These are phyloP conservation scores for Eurytoma adleriae DNA, from an alignment of 2,888 invertebrate genomes.

Conservation along the genomic window DNA sequence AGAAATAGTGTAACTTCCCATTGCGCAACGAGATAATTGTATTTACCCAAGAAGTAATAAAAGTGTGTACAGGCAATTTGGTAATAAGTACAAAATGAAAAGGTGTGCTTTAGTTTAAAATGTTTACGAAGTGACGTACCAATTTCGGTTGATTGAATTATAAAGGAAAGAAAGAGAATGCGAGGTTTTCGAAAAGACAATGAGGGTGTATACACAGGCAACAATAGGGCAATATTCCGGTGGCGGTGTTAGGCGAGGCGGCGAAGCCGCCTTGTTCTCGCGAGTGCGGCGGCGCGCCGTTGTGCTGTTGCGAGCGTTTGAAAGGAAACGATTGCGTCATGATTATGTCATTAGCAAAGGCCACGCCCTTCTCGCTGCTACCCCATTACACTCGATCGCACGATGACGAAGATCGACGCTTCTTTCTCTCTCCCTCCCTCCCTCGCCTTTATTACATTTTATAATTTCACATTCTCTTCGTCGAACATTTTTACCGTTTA, in stretches of 20 bases:
- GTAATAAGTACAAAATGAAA: background rate
- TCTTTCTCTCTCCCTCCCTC: slow-evolving; percentile 42
- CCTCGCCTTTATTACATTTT: slow-evolving; percentile 17
- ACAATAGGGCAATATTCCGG: slow-evolving; percentile 39
- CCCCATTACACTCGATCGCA: slow-evolving; percentile 71
- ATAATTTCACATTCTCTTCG: background rate
- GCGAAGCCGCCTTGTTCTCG: background rate
- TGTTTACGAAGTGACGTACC: slow-evolving; percentile 35
- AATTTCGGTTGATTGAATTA: slow-evolving; percentile 43
- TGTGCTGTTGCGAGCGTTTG: slow-evolving; percentile 42
- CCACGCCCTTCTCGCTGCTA: slow-evolving; percentile 67
- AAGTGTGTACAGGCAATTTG: no score
- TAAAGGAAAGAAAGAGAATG: slow-evolving; percentile 20
- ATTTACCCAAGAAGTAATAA: no score
- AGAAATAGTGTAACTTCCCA: no score
- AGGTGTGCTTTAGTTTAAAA: slow-evolving; percentile 1
- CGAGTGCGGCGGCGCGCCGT: background rate
- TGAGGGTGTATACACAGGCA: slow-evolving; percentile 5
- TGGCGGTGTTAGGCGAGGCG: slow-evolving; percentile 31
- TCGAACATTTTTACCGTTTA: no score
- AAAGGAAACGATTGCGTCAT: slow-evolving; percentile 73
- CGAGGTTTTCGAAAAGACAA: slow-evolving; percentile 22
- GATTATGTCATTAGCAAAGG: slow-evolving; percentile 72
- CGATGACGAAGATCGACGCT: slow-evolving; percentile 62
- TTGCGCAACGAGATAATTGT: no score